Percentiles rank a stretch among this genome's conserved stretches.
phyloP scores from a whole-genome alignment of 2,888 invertebrate species.

The Tenthredo distinguenda region DNA sequence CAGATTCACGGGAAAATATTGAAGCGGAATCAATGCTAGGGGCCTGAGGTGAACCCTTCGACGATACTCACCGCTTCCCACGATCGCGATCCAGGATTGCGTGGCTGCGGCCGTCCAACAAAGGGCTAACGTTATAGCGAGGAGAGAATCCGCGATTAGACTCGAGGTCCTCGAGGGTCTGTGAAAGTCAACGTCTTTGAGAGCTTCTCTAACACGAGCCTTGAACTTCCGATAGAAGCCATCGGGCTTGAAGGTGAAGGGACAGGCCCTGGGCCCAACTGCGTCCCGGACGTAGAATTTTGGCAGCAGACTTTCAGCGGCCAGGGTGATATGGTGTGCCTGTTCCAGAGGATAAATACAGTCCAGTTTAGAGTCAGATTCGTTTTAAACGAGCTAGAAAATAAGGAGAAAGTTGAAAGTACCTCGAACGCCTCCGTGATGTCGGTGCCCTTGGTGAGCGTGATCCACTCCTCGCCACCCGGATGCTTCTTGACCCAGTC shows the following conservation, averaged over 20 bases:
- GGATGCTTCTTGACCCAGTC: constrained; percentile 91
- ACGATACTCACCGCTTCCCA: constrained; percentile 69
- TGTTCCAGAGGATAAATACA: constrained; percentile 52
- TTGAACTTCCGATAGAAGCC: constrained; percentile 89
- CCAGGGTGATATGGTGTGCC: constrained; percentile 83
- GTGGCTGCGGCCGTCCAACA: constrained; percentile 61
- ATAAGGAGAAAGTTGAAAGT: neutral
- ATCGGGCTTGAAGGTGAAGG: constrained; percentile 86
- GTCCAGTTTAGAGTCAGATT: neutral
- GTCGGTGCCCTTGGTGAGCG: constrained; percentile 87
- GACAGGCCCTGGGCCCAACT: constrained; percentile 83
- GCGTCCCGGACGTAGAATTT: constrained; percentile 86
- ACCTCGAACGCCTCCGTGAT: constrained; percentile 90
- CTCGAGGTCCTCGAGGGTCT: constrained; percentile 71
- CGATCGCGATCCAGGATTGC: constrained; percentile 66
- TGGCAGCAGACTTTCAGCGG: constrained; percentile 81
- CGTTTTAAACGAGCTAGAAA: neutral
- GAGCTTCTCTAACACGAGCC: constrained; percentile 79
- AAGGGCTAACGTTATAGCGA: constrained; percentile 58
- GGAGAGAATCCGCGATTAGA: constrained; percentile 69
- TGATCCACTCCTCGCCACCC: constrained; percentile 89
- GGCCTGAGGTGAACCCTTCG: neutral
- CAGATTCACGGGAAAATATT: neutral
- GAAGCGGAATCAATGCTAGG: neutral
- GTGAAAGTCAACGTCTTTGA: constrained; percentile 80